Conservation (phyloP, 1,140 invertebrate species). For the Diorhabda carinulata region DNA sequence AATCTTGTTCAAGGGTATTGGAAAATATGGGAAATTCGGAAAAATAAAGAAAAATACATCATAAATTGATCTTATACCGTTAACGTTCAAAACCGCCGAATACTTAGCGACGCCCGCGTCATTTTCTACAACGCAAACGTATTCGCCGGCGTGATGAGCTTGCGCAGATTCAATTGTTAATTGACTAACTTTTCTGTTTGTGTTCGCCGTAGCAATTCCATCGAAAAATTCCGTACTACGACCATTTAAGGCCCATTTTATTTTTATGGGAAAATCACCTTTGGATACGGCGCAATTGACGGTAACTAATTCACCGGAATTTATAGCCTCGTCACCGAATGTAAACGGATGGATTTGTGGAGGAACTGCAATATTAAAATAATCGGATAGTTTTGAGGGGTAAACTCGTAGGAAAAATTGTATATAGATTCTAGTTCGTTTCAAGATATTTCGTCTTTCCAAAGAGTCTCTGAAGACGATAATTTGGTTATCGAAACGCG, state of each 20-base stretch:
- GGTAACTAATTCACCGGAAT: conserved; percentile 62
- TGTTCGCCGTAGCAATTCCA: conserved; percentile 47
- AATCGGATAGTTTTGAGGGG: no score
- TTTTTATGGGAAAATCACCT: conserved; percentile 65
- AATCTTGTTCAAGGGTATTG: neutral
- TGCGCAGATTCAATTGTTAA: conserved; percentile 58
- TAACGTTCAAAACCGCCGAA: conserved; percentile 54
- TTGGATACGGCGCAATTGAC: conserved; percentile 62
- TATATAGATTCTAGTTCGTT: no score
- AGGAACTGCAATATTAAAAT: conserved; percentile 33
- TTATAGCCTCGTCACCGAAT: conserved; percentile 66
- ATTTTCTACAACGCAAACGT: conserved; percentile 61
- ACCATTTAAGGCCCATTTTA: conserved; percentile 61
- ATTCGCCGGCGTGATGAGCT: conserved; percentile 58
- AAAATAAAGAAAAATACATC: neutral
- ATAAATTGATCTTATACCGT: conserved; percentile 10
- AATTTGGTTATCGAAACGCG: no score
- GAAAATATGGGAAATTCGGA: neutral
- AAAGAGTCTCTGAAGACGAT: no score
- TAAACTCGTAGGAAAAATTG: no score
- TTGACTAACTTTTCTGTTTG: conserved; percentile 55
- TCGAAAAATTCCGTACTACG: conserved; percentile 38
- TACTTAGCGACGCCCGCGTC: conserved; percentile 56
- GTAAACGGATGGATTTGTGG: conserved; percentile 70
- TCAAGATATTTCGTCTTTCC: no score